Evolutionary conservation across 2,888 invertebrate genomes (phyloP).

Genomic region (Dynastes hyllus): DNA sequence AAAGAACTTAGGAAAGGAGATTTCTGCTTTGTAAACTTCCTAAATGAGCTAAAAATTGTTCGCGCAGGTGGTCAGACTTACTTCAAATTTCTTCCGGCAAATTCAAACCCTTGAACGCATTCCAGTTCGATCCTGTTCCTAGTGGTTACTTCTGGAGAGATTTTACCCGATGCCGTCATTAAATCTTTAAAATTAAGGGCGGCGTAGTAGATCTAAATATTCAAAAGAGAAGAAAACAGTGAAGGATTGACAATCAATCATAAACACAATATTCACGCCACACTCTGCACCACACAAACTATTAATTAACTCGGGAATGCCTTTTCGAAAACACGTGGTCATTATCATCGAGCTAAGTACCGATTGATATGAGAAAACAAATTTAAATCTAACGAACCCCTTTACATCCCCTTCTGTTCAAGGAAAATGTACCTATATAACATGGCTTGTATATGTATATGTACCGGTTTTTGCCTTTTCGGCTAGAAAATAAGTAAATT

Average conservation of each 20-base stretch:
- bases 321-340: too few relatives aligned
- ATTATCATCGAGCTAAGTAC: too few relatives aligned
- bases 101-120: slow-evolving; percentile 81
- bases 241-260: not conserved
- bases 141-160: slow-evolving; percentile 87
- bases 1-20: not conserved
- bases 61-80: slow-evolving; percentile 41
- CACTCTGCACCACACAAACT: too few relatives aligned
- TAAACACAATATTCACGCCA: too few relatives aligned
- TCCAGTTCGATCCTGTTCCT: slow-evolving; percentile 77
- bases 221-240: slow-evolving; percentile 51
- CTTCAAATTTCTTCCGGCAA: slow-evolving; percentile 74
- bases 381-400: too few relatives aligned
- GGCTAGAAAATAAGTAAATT: too few relatives aligned
- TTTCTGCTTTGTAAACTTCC: not conserved
- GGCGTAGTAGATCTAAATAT: slow-evolving; percentile 82
- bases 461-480: too few relatives aligned
- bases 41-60: not conserved
- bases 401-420: too few relatives aligned
- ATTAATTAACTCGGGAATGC: too few relatives aligned
- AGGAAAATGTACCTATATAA: too few relatives aligned
- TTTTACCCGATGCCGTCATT: slow-evolving; percentile 94
- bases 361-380: too few relatives aligned
- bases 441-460: too few relatives aligned
- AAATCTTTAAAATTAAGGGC: slow-evolving; percentile 95